These are phyloP conservation scores for Drosophila trichaetosa DNA, from an alignment of 2,888 invertebrate species.

Conservation along the genomic window DNA sequence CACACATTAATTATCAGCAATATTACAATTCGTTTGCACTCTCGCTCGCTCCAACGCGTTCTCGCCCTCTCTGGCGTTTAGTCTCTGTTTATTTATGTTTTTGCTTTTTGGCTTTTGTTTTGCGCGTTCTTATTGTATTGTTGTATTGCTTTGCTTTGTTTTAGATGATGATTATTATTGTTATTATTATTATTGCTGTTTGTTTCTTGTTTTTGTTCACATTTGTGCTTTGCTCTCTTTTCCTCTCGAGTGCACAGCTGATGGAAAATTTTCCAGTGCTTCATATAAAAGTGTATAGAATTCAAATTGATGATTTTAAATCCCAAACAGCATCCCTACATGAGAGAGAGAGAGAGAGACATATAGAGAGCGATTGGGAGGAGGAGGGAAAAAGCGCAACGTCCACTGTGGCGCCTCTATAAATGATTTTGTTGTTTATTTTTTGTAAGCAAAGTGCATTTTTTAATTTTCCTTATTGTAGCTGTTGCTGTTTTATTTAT, in stretches of 20 bases:
- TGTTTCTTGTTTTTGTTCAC: slow-evolving; percentile 33
- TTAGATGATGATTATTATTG: slow-evolving; percentile 47
- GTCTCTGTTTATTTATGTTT: slow-evolving; percentile 62
- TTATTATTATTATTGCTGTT: slow-evolving; percentile 22
- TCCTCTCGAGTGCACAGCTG: slow-evolving; percentile 64
- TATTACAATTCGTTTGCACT: slow-evolving; percentile 25
- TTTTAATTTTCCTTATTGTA: not conserved
- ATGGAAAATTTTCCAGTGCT: slow-evolving; percentile 77
- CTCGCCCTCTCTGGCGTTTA: slow-evolving; percentile 7
- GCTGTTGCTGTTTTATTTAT: slow-evolving; percentile 23
- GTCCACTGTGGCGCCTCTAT: slow-evolving; percentile 60
- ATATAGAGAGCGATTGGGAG: too few species aligned
- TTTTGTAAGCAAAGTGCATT: slow-evolving; percentile 33
- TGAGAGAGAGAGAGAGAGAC: not conserved
- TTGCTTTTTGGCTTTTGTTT: slow-evolving; percentile 44
- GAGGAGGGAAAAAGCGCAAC: slow-evolving; percentile 6
- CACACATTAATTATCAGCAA: slow-evolving; percentile 52
- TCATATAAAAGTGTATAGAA: slow-evolving; percentile 64
- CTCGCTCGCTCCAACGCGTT: slow-evolving; percentile 1
- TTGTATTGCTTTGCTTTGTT: slow-evolving; percentile 34
- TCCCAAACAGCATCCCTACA: slow-evolving; percentile 30
- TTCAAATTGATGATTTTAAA: slow-evolving; percentile 67
- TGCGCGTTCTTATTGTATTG: slow-evolving; percentile 29
- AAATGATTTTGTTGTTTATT: slow-evolving; percentile 44
- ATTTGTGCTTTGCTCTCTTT: slow-evolving; percentile 21